Conservation (phyloP, 1,140 invertebrate species). For the Linepithema humile region DNA sequence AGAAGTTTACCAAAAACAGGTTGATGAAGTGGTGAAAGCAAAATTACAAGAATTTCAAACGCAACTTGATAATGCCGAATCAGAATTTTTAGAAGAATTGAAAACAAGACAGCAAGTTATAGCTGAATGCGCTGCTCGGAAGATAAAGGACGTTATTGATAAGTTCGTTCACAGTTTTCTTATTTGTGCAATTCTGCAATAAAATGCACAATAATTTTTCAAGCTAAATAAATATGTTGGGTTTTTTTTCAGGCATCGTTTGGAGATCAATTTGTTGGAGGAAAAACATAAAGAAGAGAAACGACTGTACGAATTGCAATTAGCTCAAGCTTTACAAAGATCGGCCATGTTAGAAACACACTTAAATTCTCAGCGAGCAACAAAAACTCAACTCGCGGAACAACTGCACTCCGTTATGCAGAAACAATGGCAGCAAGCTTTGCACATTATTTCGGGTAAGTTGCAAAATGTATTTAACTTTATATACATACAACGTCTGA, state of each 20-base stretch:
- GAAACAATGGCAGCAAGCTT: conserved; percentile 90
- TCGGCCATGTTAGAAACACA: conserved; percentile 87
- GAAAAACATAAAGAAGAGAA: conserved; percentile 91
- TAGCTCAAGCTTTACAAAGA: conserved; percentile 88
- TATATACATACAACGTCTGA: not conserved
- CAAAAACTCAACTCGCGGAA: conserved; percentile 88
- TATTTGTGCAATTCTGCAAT: not conserved
- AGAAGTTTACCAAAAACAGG: conserved; percentile 91
- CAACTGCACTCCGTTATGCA: conserved; percentile 92
- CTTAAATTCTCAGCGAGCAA: conserved; percentile 84
- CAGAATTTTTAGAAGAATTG: conserved; percentile 87
- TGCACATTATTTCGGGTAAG: conserved; percentile 88
- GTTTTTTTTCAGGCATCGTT: conserved; percentile 86
- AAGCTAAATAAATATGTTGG: not conserved
- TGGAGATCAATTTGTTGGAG: conserved; percentile 90
- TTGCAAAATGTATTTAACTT: not conserved
- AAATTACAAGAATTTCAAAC: conserved; percentile 92
- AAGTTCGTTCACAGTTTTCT: conserved; percentile 85
- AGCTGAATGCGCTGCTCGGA: conserved; percentile 88
- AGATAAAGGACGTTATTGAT: conserved; percentile 89
- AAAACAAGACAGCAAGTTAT: conserved; percentile 88
- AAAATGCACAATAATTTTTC: not conserved
- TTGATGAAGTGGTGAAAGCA: conserved; percentile 90
- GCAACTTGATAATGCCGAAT: conserved; percentile 89
- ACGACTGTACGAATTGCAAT: conserved; percentile 87